Percentiles rank a stretch among this genome's conserved stretches.
These are phyloP conservation scores for Sthenelais limicola DNA, from an alignment of 2,888 invertebrate species.

Conservation along the genomic window DNA sequence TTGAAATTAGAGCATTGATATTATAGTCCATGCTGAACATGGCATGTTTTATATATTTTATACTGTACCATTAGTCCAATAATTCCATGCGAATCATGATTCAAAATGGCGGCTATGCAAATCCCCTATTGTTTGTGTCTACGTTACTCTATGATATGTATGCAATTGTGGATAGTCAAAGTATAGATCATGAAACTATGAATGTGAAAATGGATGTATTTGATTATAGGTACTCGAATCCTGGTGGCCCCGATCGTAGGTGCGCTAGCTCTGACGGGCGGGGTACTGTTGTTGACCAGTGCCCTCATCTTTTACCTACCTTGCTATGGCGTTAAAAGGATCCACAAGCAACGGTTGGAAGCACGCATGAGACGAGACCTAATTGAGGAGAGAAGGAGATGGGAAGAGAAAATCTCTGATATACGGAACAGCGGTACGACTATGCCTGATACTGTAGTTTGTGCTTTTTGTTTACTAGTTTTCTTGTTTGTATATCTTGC, in stretches of 20 bases:
- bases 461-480: too few relatives aligned
- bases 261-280: constrained; percentile 6
- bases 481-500: neutral
- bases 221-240: constrained; percentile 28
- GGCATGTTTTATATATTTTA: too few relatives aligned
- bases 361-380: neutral
- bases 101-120: too few relatives aligned
- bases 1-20: too few relatives aligned
- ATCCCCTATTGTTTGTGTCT: too few relatives aligned
- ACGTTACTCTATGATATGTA: neutral
- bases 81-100: too few relatives aligned
- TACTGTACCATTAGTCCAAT: too few relatives aligned
- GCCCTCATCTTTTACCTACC: constrained; percentile 22
- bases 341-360: neutral
- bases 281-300: constrained; percentile 8
- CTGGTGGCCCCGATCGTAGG: constrained; percentile 35
- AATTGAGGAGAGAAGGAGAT: neutral
- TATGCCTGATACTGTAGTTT: too few relatives aligned
- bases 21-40: too few relatives aligned
- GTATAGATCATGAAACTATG: neutral
- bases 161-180: neutral
- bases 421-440: neutral
- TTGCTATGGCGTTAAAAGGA: constrained; percentile 10
- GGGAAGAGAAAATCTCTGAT: neutral
- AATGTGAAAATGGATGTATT: too few relatives aligned